Evolutionary conservation across 2,113 vertebrate species (phyloP).

Genomic region (Halcyon senegalensis): DNA sequence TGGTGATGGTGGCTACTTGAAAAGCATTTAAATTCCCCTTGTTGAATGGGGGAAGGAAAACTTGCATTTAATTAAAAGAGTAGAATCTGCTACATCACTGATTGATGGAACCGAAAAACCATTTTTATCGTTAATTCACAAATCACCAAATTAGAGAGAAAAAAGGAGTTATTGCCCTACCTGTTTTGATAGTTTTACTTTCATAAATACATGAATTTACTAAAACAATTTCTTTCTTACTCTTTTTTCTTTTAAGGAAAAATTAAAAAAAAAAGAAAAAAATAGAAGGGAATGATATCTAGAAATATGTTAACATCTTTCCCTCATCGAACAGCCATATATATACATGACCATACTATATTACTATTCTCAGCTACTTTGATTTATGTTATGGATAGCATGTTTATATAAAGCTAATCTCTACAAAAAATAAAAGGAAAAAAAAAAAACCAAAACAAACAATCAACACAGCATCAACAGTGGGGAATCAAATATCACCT

Average conservation of each 20-base stretch:
- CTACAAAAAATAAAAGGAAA: background rate
- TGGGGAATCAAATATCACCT: background rate
- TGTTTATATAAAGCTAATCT: constrained; percentile 45
- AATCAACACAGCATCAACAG: background rate
- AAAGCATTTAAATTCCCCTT: background rate
- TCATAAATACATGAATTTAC: background rate
- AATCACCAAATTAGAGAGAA: background rate
- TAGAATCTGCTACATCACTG: background rate
- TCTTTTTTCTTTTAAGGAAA: background rate
- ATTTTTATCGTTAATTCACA: background rate
- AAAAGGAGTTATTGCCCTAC: background rate
- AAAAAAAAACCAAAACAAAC: background rate
- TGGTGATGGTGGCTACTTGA: background rate
- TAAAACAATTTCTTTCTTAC: background rate
- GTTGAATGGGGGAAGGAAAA: background rate
- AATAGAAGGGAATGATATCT: background rate
- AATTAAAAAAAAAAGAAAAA: background rate
- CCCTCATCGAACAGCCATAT: constrained; percentile 40
- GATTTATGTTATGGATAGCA: constrained; percentile 34
- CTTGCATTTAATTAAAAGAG: background rate
- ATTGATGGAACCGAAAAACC: background rate
- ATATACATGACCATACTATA: constrained; percentile 29
- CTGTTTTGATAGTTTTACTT: background rate
- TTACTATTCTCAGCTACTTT: constrained; percentile 44
- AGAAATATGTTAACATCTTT: constrained; percentile 42